Percentiles rank a stretch among this genome's conserved stretches.
Evolutionary conservation across 2,888 invertebrate species (phyloP).

Genomic region (Autographa gamma): DNA sequence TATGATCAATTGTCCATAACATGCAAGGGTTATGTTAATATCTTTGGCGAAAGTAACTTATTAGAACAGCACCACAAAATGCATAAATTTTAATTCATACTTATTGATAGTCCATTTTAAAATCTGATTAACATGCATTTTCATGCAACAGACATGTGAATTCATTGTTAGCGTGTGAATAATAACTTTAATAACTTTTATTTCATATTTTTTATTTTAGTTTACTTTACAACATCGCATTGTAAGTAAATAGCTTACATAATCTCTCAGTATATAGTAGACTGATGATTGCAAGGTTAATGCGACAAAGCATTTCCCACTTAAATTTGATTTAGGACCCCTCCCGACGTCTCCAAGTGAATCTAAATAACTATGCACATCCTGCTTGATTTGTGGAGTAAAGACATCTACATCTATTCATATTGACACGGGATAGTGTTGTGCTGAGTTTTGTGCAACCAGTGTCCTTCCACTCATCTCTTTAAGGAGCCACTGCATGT

Average conservation of each 20-base stretch:
- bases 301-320: conserved; percentile 43
- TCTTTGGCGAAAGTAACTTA: too few species aligned
- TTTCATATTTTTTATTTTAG: too few species aligned
- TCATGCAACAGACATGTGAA: too few species aligned
- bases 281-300: conserved; percentile 29
- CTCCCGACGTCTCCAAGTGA: conserved; percentile 39
- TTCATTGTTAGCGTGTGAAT: too few species aligned
- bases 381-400: conserved; percentile 41
- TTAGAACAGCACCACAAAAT: too few species aligned
- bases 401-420: conserved; percentile 37
- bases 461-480: background rate
- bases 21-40: too few species aligned
- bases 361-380: conserved; percentile 49
- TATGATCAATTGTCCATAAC: too few species aligned
- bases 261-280: background rate
- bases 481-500: background rate
- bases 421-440: conserved; percentile 32
- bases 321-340: conserved; percentile 50
- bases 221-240: too few species aligned
- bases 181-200: too few species aligned
- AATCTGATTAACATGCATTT: too few species aligned
- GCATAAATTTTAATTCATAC: too few species aligned
- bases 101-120: too few species aligned
- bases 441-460: conserved; percentile 17
- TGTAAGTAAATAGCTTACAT: background rate